A percentile compares a stretch with the other conserved stretches of the same genome.
Conservation (phyloP, 2,888 invertebrate species). For the Anthrax anthrax region DNA sequence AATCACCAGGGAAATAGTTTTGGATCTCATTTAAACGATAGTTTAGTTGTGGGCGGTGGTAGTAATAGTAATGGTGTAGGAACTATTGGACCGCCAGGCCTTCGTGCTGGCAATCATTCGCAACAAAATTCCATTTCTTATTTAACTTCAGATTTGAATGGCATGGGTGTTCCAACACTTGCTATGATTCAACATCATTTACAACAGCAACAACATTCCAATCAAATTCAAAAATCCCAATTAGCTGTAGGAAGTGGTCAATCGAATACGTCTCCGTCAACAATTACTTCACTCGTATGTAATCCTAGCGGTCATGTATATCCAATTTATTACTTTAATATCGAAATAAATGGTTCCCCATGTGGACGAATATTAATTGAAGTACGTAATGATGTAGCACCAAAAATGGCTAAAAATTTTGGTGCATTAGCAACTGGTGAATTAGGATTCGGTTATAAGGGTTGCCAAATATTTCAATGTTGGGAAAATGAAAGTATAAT, state of each 20-base stretch:
- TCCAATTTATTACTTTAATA: constrained; percentile 61
- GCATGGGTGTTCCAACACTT: constrained; percentile 11
- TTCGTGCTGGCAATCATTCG: not conserved
- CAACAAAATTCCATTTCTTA: constrained; percentile 5
- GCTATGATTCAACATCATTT: constrained; percentile 14
- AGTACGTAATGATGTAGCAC: constrained; percentile 62
- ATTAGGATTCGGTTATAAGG: constrained; percentile 61
- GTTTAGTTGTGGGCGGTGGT: not conserved
- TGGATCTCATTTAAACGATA: constrained; percentile 1
- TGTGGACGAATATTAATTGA: constrained; percentile 62
- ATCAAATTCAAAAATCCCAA: constrained; percentile 14
- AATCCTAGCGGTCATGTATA: constrained; percentile 42
- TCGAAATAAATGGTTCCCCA: constrained; percentile 55
- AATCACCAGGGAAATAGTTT: constrained; percentile 13
- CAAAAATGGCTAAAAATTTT: constrained; percentile 70
- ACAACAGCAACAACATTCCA: constrained; percentile 15
- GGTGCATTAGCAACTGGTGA: constrained; percentile 56
- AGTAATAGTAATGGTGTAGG: not conserved
- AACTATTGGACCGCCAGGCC: not conserved
- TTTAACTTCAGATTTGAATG: constrained; percentile 11
- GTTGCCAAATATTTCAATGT: constrained; percentile 67
- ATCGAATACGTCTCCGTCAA: constrained; percentile 18
- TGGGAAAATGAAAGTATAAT: constrained; percentile 73
- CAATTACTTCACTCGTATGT: constrained; percentile 34
- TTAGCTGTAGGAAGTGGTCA: constrained; percentile 8